Evolutionary conservation across 2,113 vertebrate genomes (phyloP), one percentile per base, ranked within the genome.

Genomic region (Apteryx owenii): DNA sequence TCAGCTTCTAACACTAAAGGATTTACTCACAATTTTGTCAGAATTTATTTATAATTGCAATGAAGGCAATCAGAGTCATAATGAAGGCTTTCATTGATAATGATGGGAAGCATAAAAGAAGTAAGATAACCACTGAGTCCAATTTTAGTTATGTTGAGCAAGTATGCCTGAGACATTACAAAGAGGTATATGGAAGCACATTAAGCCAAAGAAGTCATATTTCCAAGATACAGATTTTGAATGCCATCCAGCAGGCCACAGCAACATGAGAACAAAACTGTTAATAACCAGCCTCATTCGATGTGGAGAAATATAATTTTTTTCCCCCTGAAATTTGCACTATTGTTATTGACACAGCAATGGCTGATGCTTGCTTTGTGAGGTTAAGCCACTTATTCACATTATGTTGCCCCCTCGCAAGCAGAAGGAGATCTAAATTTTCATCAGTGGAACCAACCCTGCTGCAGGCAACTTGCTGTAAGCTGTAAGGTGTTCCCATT

Each of bases 31-130:
- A 96, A 40, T 97, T 98, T 96, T 98, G 94, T 97, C 97, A 98
- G 77, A 90, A 98, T 98, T 98, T 98, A 97, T 97, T 98, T 98
- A 95, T 97, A 93, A 48, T 61, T 89, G 40, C 89, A 95, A 91
- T 95, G 98, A 97, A 97, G 33, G 65, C 71, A 73, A 80, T 87
- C 77, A 73, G 42, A 96, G 88, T 93, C 56, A 81, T 95, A 97
- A 97, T 85, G 76, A 97, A 95, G 87, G 53, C 61, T 97, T 98
- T 98, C 91, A 97, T 94, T 95, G 92, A 78, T 97, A 94, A 96
- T 90, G 78, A 95, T 56, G 66, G 88, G 81, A 95, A 81, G 89
- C 77, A 93, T 88, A 97, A 95, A 96, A 95, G 83, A 96, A 85
- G 60, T 82, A 29, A 28, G 72, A 80, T 73, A 91, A 53, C 25